These are phyloP conservation scores for Corvus cornix DNA, from an alignment of 2,113 vertebrate species.

Conservation along the genomic window DNA sequence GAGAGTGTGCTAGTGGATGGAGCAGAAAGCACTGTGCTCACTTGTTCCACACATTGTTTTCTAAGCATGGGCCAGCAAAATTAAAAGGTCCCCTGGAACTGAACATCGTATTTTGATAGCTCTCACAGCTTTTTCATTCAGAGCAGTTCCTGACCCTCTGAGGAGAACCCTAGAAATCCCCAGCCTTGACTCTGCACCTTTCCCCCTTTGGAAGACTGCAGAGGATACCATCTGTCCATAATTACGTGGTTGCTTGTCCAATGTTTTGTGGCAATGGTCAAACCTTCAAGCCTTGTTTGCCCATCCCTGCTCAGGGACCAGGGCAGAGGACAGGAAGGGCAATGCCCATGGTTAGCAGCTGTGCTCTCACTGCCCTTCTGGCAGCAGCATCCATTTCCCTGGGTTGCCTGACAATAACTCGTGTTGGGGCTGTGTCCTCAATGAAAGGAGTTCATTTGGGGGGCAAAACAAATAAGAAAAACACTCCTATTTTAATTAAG, in stretches of 20 bases:
- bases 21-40: not conserved
- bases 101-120: not conserved
- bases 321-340: not conserved
- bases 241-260: fast-evolving
- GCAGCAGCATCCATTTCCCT: not conserved
- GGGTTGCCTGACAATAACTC: not conserved
- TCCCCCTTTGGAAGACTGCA: not conserved
- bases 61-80: not conserved
- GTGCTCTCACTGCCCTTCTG: not conserved
- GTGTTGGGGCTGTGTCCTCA: fast-evolving
- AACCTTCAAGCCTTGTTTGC: not conserved
- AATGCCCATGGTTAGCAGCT: not conserved
- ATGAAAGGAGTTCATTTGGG: not conserved
- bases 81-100: not conserved
- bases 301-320: not conserved
- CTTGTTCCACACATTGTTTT: not conserved
- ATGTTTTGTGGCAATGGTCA: not conserved
- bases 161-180: not conserved
- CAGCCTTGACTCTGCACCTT: not conserved
- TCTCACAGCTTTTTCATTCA: not conserved
- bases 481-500: not conserved
- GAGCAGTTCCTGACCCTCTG: not conserved
- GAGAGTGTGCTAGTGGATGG: not conserved
- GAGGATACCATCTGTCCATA: not conserved
- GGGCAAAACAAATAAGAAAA: not conserved